Conservation (phyloP, 2,888 invertebrate genomes). For the Euspilapteryx auroguttella region DNA sequence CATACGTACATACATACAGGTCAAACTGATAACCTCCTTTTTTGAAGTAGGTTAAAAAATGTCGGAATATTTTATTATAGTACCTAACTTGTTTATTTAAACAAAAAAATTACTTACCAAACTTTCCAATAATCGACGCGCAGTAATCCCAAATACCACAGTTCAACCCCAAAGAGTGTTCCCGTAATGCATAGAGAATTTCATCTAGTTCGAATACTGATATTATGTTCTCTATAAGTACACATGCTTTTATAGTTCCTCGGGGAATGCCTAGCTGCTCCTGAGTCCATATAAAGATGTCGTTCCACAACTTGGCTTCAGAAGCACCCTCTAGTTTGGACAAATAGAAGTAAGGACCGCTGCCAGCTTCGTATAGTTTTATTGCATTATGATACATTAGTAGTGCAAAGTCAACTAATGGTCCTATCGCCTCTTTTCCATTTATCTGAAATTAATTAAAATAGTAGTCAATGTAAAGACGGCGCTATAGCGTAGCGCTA, state of each 20-base stretch:
- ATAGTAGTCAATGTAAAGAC: no score
- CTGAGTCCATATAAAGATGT: slow-evolving; percentile 68
- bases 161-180: slow-evolving; percentile 70
- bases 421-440: slow-evolving; percentile 64
- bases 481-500: no score
- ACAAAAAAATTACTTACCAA: no score
- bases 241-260: slow-evolving; percentile 70
- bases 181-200: slow-evolving; percentile 65
- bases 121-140: slow-evolving; percentile 66
- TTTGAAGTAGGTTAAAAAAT: no score
- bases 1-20: no score
- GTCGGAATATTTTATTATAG: no score
- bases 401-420: slow-evolving; percentile 70
- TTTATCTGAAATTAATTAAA: slow-evolving; percentile 50
- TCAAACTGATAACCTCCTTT: no score
- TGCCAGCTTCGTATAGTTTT: slow-evolving; percentile 48
- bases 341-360: slow-evolving; percentile 73
- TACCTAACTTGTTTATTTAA: no score
- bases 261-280: slow-evolving; percentile 52
- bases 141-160: slow-evolving; percentile 78
- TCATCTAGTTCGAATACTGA: slow-evolving; percentile 71
- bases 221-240: slow-evolving; percentile 71
- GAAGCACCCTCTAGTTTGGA: slow-evolving; percentile 67
- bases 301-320: slow-evolving; percentile 71
- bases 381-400: slow-evolving; percentile 67